Evolutionary conservation across 2,888 invertebrate species (phyloP), one percentile per base, ranked within the genome.

Genomic region (Seira musarum): DNA sequence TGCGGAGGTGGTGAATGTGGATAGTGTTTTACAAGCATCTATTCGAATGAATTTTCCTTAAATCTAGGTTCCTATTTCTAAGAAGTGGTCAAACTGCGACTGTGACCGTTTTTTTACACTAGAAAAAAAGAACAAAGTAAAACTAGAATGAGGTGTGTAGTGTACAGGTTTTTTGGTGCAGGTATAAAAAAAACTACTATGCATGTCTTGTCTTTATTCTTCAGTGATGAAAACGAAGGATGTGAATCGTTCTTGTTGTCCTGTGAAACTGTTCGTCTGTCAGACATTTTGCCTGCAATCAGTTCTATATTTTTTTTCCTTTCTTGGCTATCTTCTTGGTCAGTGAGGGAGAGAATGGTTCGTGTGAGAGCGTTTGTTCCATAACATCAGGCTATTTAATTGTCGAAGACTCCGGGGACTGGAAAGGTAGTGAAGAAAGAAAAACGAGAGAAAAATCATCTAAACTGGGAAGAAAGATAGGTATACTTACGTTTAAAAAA

Each of bases 381-480:
- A 40, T 17, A 71, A 63, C 74, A 80, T 68, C 80, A 74, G 74
- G 74, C 70, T 74, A 80, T 74, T 80, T 80, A 80, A 80, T 80
- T 80, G 80, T 70, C 74, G 21, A 35, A 25, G 70, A 74, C 74
- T 80, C 80, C 17, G 21, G 80, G 64, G 69, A 79, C 66, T 67
- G 35, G 63, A 61, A 76, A 69, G 46, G 49, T 30, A 74, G 30
- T 8, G 30, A 25, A 57, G 63, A 17, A 35, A 57, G 13, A 71
- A 64, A 49, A 21, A 8, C 46, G 53, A 49, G 24, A 30, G 25
- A 35, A 66, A 46, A 66, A 30, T 21, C n/a, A 22, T 73, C 13
- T 71, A 70, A 13, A 53, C 22, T 49, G 35, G 63, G 25, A 46
- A 60, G 25, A 49, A 69, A 13, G 60, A 60, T 24, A 68, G 13